Conservation (phyloP, 1,140 invertebrate species). For the Aphis craccivora region DNA sequence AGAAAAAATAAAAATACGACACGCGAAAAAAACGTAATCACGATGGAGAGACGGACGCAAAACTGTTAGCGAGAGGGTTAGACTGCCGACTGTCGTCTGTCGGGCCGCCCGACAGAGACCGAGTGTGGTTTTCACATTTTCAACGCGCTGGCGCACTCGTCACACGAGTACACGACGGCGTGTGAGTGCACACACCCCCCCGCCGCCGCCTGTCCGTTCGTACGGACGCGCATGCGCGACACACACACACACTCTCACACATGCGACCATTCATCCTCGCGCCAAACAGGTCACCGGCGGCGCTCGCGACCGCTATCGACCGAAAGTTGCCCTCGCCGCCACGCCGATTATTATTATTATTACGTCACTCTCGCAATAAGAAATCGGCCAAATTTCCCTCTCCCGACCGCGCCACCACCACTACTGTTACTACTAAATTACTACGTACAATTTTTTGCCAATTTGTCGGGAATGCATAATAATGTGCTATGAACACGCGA, state of each 20-base stretch:
- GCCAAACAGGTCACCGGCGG: constrained; percentile 55
- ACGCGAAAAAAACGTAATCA: not conserved
- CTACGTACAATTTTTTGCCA: not conserved
- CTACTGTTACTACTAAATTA: not conserved
- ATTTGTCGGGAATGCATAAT: not conserved
- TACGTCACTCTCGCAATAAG: constrained; percentile 2
- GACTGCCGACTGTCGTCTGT: constrained; percentile 29
- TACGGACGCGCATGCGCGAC: not conserved
- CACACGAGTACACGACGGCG: not conserved
- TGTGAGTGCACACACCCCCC: not conserved
- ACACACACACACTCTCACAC: not conserved
- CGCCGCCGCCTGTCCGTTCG: not conserved
- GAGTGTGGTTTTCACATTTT: constrained; percentile 32
- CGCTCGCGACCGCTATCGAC: constrained; percentile 52
- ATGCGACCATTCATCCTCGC: constrained; percentile 44
- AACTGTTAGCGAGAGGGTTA: not conserved
- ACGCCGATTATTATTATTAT: not conserved
- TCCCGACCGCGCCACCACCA: too few species aligned
- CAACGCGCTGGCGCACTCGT: constrained; percentile 20
- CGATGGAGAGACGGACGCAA: not conserved
- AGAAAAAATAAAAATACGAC: not conserved
- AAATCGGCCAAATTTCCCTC: not conserved
- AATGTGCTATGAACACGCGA: not conserved
- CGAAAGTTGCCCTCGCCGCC: constrained; percentile 21
- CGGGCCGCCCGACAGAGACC: constrained; percentile 31